phyloP scores from a whole-genome alignment of 1,140 invertebrate genomes.

The Cherax destructor region DNA sequence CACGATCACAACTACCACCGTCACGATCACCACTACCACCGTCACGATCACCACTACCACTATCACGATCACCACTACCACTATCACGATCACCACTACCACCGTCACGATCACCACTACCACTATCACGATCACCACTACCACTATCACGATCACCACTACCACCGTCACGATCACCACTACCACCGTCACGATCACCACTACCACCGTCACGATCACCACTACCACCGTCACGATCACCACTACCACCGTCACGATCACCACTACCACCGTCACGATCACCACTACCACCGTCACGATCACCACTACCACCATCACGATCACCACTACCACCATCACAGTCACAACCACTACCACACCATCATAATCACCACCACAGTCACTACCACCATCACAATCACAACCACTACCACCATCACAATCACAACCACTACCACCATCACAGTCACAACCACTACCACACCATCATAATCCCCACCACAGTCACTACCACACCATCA shows the following conservation, averaged over 20 bases:
- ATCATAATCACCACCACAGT: too few relatives aligned
- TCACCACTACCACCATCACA: not conserved
- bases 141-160: not conserved
- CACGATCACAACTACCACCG: not conserved
- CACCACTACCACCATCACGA: not conserved
- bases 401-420: too few relatives aligned
- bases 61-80: not conserved
- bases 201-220: not conserved
- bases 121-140: not conserved
- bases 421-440: too few relatives aligned
- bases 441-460: too few relatives aligned
- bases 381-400: too few relatives aligned
- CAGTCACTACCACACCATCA: too few relatives aligned
- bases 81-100: not conserved
- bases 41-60: not conserved
- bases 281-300: not conserved
- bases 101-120: not conserved
- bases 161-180: not conserved
- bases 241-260: not conserved
- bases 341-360: too few relatives aligned
- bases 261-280: not conserved
- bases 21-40: not conserved
- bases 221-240: not conserved
- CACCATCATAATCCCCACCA: too few relatives aligned
- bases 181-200: not conserved